phyloP scores from a whole-genome alignment of 2,113 vertebrate genomes.

The Willisornis vidua region DNA sequence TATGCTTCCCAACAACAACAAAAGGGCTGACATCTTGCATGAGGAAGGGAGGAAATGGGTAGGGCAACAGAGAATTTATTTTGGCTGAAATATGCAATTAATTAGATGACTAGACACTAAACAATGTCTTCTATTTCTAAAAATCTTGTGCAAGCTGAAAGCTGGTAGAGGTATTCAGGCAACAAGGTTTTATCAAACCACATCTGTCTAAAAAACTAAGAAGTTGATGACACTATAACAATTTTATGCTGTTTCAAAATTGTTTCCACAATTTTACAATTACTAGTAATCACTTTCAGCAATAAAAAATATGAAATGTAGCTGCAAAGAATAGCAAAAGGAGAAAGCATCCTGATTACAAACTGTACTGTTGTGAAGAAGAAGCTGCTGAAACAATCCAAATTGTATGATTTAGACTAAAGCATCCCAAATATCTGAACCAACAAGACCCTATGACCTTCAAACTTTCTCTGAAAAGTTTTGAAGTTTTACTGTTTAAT shows the following conservation, averaged over 20 bases:
- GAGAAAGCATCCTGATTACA: neutral
- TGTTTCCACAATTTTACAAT: neutral
- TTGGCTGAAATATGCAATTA: constrained; percentile 11
- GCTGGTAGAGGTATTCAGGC: neutral
- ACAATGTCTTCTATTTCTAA: neutral
- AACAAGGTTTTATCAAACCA: neutral
- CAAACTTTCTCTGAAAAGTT: neutral
- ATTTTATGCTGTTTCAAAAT: constrained; percentile 2
- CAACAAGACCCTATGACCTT: neutral
- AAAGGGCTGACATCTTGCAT: neutral
- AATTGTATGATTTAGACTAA: neutral
- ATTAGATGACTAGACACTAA: constrained; percentile 15
- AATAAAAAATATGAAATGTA: neutral
- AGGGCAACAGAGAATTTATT: constrained; percentile 9
- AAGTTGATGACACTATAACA: neutral
- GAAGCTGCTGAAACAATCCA: neutral
- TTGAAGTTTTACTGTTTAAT: neutral
- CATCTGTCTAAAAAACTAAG: constrained; percentile 18
- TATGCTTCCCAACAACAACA: neutral
- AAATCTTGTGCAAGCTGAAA: constrained; percentile 9
- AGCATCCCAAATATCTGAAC: neutral
- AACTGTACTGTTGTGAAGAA: neutral
- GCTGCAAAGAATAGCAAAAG: neutral
- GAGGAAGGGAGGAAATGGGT: constrained; percentile 3
- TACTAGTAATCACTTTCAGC: neutral